These are phyloP conservation scores for Daktulosphaira vitifoliae DNA, from an alignment of 1,140 invertebrate species.

Conservation along the genomic window DNA sequence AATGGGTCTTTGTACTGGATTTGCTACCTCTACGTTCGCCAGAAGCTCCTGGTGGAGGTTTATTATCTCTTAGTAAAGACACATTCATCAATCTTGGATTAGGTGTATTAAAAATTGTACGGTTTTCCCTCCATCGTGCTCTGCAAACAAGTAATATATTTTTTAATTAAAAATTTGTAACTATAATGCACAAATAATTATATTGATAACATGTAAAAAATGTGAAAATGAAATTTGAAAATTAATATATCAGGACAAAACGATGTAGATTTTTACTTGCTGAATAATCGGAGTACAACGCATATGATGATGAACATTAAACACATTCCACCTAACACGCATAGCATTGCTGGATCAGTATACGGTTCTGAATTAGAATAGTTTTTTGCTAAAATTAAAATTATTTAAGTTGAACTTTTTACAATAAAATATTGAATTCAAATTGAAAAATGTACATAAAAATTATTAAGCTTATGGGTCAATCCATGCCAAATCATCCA, in stretches of 20 bases:
- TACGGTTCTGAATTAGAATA: constrained; percentile 45
- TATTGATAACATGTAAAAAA: too few relatives aligned
- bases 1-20: constrained; percentile 47
- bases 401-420: too few relatives aligned
- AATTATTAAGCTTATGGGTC: background rate
- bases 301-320: constrained; percentile 92
- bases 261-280: constrained; percentile 73
- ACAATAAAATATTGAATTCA: background rate
- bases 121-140: constrained; percentile 80
- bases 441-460: background rate
- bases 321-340: constrained; percentile 77
- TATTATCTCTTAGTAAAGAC: constrained; percentile 69
- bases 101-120: constrained; percentile 90
- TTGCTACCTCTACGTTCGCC: constrained; percentile 64
- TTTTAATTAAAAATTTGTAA: background rate
- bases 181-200: background rate
- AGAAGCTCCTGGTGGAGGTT: constrained; percentile 61
- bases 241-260: too few relatives aligned
- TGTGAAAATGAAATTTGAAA: too few relatives aligned
- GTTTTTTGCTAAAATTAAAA: constrained; percentile 22
- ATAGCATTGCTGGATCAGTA: constrained; percentile 81
- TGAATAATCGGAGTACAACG: constrained; percentile 82
- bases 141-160: constrained; percentile 46
- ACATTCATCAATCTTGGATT: constrained; percentile 83
- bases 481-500: too few relatives aligned